Evolutionary conservation across 2,113 vertebrate genomes (phyloP).

Genomic region (Nesoenas mayeri): DNA sequence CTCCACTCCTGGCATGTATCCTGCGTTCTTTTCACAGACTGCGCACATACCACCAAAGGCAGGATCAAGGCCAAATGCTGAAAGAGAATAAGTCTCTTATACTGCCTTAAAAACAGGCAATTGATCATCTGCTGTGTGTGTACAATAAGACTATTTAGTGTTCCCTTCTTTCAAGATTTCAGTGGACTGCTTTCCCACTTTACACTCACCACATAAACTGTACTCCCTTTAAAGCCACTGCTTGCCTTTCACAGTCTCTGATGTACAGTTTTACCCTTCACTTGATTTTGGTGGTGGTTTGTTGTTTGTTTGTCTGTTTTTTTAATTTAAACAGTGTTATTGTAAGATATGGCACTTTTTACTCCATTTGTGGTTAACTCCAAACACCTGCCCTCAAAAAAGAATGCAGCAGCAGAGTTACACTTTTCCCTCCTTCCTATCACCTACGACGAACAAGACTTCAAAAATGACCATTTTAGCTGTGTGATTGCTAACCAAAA

Average conservation of each 20-base stretch:
- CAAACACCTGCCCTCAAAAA: not conserved
- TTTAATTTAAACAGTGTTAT: not conserved
- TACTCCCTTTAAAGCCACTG: not conserved
- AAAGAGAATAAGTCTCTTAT: slow-evolving; percentile 33
- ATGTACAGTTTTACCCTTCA: not conserved
- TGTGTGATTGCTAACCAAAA: not conserved
- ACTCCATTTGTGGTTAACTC: not conserved
- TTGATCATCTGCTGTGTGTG: not conserved
- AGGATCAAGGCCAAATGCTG: not conserved
- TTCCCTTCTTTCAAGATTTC: slow-evolving; percentile 11
- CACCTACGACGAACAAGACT: not conserved
- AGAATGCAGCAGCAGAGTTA: not conserved
- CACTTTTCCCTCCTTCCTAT: accelerated
- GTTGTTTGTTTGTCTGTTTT: too few relatives aligned
- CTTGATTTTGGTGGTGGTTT: not conserved
- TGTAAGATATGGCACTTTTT: not conserved
- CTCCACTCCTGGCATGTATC: not conserved
- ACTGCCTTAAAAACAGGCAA: not conserved
- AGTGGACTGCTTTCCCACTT: not conserved
- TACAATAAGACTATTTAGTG: slow-evolving; percentile 30
- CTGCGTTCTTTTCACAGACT: not conserved
- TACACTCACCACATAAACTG: not conserved
- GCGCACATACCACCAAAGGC: not conserved
- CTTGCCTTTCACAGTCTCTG: not conserved
- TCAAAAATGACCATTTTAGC: not conserved